Conservation (phyloP, 2,888 invertebrate genomes). For the Salticus scenicus region DNA sequence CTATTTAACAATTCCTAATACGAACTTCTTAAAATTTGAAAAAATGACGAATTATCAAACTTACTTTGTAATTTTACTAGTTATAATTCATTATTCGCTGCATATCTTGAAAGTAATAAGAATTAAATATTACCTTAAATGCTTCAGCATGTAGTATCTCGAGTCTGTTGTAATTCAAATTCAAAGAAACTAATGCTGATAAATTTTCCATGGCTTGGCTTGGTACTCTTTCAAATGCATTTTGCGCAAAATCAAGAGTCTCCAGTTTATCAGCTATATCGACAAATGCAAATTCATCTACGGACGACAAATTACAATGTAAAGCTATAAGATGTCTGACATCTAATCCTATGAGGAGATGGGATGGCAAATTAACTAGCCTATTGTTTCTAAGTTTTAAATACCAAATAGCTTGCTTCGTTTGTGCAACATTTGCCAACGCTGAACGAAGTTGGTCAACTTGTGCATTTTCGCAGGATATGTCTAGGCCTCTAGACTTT, state of each 20-base stretch:
- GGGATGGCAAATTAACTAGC: conserved; percentile 85
- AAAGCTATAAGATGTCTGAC: conserved; percentile 92
- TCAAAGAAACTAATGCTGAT: conserved; percentile 83
- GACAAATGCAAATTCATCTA: conserved; percentile 90
- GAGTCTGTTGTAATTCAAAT: conserved; percentile 91
- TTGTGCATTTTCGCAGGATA: conserved; percentile 84
- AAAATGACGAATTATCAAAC: too few species aligned
- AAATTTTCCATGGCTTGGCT: conserved; percentile 68
- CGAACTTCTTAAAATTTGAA: too few species aligned
- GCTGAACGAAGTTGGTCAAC: conserved; percentile 66
- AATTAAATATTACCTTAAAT: conserved; percentile 59
- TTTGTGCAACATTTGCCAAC: conserved; percentile 63
- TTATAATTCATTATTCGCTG: too few species aligned
- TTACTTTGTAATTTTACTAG: too few species aligned
- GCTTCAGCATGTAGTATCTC: conserved; percentile 86
- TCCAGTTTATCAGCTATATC: conserved; percentile 88
- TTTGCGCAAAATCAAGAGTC: conserved; percentile 91
- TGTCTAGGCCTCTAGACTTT: conserved; percentile 87
- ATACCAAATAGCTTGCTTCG: conserved; percentile 80
- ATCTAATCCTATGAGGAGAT: conserved; percentile 87
- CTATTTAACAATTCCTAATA: too few species aligned
- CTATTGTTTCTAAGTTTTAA: conserved; percentile 85
- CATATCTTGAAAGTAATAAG: too few species aligned
- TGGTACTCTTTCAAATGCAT: conserved; percentile 81
- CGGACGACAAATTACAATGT: conserved; percentile 88